These are phyloP conservation scores for Ormyrus rosae DNA, from an alignment of 2,888 invertebrate genomes.

Conservation along the genomic window DNA sequence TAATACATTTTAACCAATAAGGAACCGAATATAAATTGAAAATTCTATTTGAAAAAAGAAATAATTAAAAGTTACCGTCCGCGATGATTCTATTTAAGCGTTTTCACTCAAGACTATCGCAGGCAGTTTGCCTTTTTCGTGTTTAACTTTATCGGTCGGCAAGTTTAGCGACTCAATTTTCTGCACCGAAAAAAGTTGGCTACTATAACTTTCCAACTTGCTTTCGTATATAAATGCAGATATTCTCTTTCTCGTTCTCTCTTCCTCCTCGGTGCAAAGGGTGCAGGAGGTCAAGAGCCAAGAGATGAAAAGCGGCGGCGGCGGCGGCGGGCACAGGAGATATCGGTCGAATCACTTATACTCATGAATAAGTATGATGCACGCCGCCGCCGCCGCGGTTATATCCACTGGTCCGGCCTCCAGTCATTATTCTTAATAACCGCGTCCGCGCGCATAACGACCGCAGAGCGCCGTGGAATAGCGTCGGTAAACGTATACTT, in stretches of 20 bases:
- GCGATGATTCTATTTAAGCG: too few species aligned
- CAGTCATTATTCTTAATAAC: constrained; percentile 53
- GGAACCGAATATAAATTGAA: too few species aligned
- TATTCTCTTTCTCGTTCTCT: background rate
- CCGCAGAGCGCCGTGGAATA: background rate
- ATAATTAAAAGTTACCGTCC: too few species aligned
- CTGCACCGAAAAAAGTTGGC: constrained; percentile 1
- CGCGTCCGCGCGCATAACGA: constrained; percentile 14
- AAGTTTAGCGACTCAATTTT: too few species aligned
- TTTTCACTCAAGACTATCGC: too few species aligned
- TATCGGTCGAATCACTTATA: constrained; percentile 51
- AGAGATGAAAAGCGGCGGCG: constrained; percentile 10
- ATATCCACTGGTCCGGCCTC: constrained; percentile 18
- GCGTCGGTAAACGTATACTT: constrained; percentile 8
- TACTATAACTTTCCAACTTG: constrained; percentile 1
- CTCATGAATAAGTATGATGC: constrained; percentile 52
- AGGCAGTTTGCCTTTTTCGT: background rate
- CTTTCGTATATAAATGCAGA: background rate
- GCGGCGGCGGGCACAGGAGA: background rate
- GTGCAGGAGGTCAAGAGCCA: constrained; percentile 27
- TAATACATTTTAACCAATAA: too few species aligned
- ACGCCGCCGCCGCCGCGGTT: too few species aligned
- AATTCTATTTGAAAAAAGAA: too few species aligned
- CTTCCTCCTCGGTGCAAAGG: background rate
- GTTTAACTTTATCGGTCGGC: constrained; percentile 29